Evolutionary conservation across 2,888 invertebrate species (phyloP).

Genomic region (Autographa pulchrina): DNA sequence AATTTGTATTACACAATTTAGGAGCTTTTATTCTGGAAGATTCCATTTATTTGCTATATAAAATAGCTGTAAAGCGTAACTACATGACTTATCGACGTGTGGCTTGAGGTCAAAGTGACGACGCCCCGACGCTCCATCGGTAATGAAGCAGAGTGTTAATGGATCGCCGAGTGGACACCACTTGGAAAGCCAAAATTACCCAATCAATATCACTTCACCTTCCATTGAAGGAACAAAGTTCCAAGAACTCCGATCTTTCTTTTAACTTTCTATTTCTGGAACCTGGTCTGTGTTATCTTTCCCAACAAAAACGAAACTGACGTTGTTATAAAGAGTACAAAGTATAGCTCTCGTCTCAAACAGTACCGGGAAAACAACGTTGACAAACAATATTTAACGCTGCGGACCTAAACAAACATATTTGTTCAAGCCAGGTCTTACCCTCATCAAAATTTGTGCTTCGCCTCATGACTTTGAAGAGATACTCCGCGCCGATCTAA

Average conservation of each 20-base stretch:
- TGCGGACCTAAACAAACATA: conserved; percentile 60
- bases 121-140: conserved; percentile 13
- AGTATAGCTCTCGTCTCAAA: conserved; percentile 35
- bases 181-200: conserved; percentile 19
- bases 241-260: neutral
- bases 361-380: conserved; percentile 41
- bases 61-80: neutral
- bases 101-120: conserved; percentile 24
- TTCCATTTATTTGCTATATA: neutral
- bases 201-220: conserved; percentile 14
- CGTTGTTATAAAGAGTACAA: conserved; percentile 38
- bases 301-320: conserved; percentile 46
- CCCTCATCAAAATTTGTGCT: conserved; percentile 54
- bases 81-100: conserved; percentile 18
- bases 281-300: conserved; percentile 35
- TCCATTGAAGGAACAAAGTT: neutral
- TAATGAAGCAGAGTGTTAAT: conserved; percentile 41
- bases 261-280: conserved; percentile 10
- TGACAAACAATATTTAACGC: conserved; percentile 56
- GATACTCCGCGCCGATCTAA: conserved; percentile 37
- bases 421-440: conserved; percentile 48
- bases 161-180: conserved; percentile 31
- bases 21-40: too few relatives aligned
- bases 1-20: too few relatives aligned
- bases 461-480: conserved; percentile 33